Percentiles rank a stretch among this genome's conserved stretches.
Conservation (phyloP, 2,888 invertebrate genomes). For the Palloptera scutellata region DNA sequence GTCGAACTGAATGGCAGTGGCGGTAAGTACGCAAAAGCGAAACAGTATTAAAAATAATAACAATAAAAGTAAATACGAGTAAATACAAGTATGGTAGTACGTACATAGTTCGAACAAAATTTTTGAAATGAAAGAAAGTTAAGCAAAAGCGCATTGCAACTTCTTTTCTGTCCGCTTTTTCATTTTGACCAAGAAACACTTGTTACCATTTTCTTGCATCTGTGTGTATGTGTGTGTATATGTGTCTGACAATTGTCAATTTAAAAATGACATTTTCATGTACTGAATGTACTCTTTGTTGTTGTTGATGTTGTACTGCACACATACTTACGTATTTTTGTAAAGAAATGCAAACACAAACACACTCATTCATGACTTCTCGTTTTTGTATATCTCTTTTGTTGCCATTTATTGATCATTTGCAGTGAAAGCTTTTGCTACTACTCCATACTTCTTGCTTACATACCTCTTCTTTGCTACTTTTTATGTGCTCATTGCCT, state of each 20-base stretch:
- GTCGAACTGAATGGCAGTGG: slow-evolving; percentile 50
- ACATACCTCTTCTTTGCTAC: too few relatives aligned
- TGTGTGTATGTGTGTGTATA: background rate
- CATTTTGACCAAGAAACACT: background rate
- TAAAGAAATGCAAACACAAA: too few relatives aligned
- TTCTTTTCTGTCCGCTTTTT: slow-evolving; percentile 4
- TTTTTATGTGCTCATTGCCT: slow-evolving; percentile 15
- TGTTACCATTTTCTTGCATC: background rate
- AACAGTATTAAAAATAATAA: too few relatives aligned
- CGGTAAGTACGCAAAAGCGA: slow-evolving; percentile 47
- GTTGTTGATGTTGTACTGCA: background rate
- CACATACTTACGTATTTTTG: too few relatives aligned
- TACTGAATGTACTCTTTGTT: too few relatives aligned
- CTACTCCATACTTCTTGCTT: slow-evolving; percentile 18
- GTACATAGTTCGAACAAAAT: background rate
- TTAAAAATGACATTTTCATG: too few relatives aligned
- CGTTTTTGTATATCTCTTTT: slow-evolving; percentile 7
- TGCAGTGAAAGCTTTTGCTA: slow-evolving; percentile 35
- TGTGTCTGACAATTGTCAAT: slow-evolving; percentile 30
- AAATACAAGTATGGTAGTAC: background rate
- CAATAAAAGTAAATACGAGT: slow-evolving; percentile 6
- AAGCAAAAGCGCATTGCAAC: background rate
- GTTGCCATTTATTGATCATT: slow-evolving; percentile 28
- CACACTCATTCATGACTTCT: too few relatives aligned
- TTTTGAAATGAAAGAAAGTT: background rate